Percentiles rank a stretch among this genome's conserved stretches.
Evolutionary conservation across 2,797 vertebrate genomes (phyloP).

Genomic region (Pithecia hirsuta): DNA sequence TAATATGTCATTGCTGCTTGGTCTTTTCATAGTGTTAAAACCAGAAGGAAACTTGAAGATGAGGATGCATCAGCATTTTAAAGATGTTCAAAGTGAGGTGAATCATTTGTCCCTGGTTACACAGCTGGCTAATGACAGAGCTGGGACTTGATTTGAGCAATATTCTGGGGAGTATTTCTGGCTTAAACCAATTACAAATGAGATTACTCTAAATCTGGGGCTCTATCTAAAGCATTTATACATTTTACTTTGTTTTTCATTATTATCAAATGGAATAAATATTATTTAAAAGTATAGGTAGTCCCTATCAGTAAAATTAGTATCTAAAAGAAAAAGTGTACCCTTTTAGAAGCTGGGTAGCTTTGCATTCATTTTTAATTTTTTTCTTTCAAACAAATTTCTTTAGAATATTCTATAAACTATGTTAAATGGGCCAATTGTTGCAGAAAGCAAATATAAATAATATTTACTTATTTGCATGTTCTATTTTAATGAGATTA

Average conservation of each 20-base stretch:
- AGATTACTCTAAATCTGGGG: background rate
- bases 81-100: background rate
- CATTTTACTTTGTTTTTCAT: background rate
- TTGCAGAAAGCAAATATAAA: background rate
- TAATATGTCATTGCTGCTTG: background rate
- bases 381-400: constrained; percentile 20
- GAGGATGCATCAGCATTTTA: background rate
- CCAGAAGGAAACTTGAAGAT: background rate
- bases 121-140: background rate
- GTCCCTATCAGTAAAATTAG: background rate
- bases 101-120: background rate
- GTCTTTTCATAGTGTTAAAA: background rate
- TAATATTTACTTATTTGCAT: background rate
- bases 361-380: constrained; percentile 7
- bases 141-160: background rate
- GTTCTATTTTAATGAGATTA: background rate
- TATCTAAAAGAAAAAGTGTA: background rate
- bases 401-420: background rate
- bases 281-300: background rate
- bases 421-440: background rate
- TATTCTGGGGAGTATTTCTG: background rate
- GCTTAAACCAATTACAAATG: background rate
- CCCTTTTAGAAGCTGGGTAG: background rate
- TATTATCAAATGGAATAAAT: background rate
- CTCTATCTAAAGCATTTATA: background rate